Conservation (phyloP, 2,113 vertebrate genomes). For the Gavia stellata region DNA sequence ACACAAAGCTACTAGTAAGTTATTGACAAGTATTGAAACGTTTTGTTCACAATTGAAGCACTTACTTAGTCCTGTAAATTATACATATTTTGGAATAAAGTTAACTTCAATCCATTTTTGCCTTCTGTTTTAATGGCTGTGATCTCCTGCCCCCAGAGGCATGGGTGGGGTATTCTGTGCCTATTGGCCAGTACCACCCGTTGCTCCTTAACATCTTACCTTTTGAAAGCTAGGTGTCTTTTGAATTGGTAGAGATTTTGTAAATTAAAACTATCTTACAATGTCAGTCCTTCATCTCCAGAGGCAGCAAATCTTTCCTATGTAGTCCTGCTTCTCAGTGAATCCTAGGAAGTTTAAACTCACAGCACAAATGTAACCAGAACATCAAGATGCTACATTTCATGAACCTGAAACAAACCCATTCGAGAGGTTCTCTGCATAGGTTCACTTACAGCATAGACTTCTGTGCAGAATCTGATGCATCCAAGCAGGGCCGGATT, state of each 20-base stretch:
- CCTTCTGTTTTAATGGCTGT: slow-evolving; percentile 32
- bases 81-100: slow-evolving; percentile 60
- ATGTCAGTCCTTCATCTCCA: neutral
- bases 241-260: neutral
- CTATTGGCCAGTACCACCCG: neutral
- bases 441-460: no score
- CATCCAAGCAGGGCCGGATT: neutral
- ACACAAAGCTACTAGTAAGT: slow-evolving; percentile 34
- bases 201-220: neutral
- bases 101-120: slow-evolving; percentile 24
- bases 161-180: neutral
- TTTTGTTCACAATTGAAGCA: slow-evolving; percentile 54
- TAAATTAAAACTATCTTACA: neutral
- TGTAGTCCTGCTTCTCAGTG: neutral
- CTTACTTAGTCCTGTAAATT: slow-evolving; percentile 53
- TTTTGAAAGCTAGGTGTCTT: neutral
- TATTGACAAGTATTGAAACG: slow-evolving; percentile 4
- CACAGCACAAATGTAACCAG: neutral
- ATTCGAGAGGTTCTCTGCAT: neutral
- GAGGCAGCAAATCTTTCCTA: neutral
- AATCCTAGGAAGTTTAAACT: neutral
- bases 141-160: neutral
- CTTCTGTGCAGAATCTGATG: accelerated
- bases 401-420: neutral
- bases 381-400: neutral